Evolutionary conservation across 1,140 invertebrate genomes (phyloP), one percentile per base, ranked within the genome.

Genomic region (Latrodectus geometricus): DNA sequence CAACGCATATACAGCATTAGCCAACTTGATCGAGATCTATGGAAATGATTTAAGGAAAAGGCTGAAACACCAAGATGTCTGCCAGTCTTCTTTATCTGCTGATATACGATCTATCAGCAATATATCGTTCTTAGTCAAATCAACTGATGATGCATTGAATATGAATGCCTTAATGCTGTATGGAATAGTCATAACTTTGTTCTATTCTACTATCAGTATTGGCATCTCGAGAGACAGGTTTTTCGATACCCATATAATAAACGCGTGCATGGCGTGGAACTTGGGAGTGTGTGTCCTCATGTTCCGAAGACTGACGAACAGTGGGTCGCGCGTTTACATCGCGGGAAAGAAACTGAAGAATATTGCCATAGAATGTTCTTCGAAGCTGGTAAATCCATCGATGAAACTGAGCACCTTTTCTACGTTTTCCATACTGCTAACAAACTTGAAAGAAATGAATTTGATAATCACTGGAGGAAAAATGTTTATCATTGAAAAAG

Each of bases 401-500:
- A 20, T 20, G 2, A 65, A 72, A 23, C 48, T 54, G 20, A 15
- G 11, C 15, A 54, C 50, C 15, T n/a, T 82, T 9, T 2, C 49
- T 11, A 35, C 79, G 0, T 72, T 82, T 35, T 72, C 20, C n/a
- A 23, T 82, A 14, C 56, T 82, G 68, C 23, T 72, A 9, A 65
- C 14, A 35, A 73, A 68, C 5, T 49, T 82, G 5, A 21, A 35
- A 61, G 79, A 73, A n/a, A n/a, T 65, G 9, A 73, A 82, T 23
- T 56, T 72, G 0, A 12, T 7, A 12, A 49, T 86, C 4, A 86
- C 74, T 9, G 83, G 66, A 8, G 83, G 74, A 4, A 20, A 65
- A 7, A 86, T 86, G 75, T 86, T 86, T 23, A 49, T 48, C 11
- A 78, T 86, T 17, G 56, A 86, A 14, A 86, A 70, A 72, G n/a